phyloP scores from a whole-genome alignment of 2,888 invertebrate species.

The Athalia rosae region DNA sequence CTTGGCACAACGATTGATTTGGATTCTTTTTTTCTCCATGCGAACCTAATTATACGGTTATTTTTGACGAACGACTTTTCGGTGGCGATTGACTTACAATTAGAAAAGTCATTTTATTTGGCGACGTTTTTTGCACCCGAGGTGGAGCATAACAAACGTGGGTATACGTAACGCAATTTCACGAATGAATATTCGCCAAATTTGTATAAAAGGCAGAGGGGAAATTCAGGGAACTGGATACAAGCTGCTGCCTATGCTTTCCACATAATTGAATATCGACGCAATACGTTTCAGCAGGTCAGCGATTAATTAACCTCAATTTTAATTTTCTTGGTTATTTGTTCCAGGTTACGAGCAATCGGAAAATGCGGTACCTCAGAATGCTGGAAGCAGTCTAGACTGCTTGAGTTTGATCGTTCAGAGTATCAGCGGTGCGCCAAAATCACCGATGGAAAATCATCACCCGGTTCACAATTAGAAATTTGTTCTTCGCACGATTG shows the following conservation, averaged over 20 bases:
- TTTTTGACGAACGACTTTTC: too few relatives aligned
- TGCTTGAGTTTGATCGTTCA: conserved; percentile 83
- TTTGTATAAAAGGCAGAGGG: not conserved
- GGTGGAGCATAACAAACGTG: not conserved
- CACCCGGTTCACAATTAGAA: conserved; percentile 62
- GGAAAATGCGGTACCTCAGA: conserved; percentile 62
- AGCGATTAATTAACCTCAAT: not conserved
- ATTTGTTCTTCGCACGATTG: not conserved
- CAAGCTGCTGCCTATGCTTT: too few relatives aligned
- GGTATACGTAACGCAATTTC: conserved; percentile 23
- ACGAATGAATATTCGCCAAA: not conserved
- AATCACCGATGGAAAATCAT: conserved; percentile 60
- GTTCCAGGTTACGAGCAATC: conserved; percentile 66
- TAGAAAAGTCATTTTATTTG: too few relatives aligned
- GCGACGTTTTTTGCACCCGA: too few relatives aligned
- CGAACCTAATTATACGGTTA: too few relatives aligned
- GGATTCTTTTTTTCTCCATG: too few relatives aligned
- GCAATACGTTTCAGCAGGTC: not conserved
- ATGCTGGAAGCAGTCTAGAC: conserved; percentile 79
- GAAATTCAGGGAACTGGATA: too few relatives aligned
- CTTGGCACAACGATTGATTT: too few relatives aligned
- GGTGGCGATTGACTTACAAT: too few relatives aligned
- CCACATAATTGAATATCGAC: not conserved
- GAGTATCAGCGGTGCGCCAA: conserved; percentile 77
- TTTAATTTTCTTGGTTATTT: conserved; percentile 26